phyloP scores from a whole-genome alignment of 2,888 invertebrate genomes.

The Taphrorychus bicolor region DNA sequence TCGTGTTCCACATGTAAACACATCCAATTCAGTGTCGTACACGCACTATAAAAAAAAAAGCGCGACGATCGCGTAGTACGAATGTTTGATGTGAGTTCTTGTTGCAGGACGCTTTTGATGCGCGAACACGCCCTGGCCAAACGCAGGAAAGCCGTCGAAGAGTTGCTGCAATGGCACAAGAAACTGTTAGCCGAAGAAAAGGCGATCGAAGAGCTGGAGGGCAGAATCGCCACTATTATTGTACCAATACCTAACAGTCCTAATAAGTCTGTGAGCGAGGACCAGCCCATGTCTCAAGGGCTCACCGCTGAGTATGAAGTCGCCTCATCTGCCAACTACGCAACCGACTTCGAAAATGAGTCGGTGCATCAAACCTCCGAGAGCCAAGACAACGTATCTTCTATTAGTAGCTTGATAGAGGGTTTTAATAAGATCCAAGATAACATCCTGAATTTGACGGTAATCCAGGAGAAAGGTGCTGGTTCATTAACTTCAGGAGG shows the following conservation, averaged over 20 bases:
- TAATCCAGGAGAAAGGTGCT: not conserved
- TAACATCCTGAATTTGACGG: conserved; percentile 46
- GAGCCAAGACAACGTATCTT: conserved; percentile 41
- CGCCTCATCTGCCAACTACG: conserved; percentile 41
- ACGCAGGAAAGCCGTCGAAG: conserved; percentile 62
- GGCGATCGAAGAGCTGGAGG: conserved; percentile 62
- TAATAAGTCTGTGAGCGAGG: conserved; percentile 52
- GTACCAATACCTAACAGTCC: conserved; percentile 45
- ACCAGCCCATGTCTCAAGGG: conserved; percentile 52
- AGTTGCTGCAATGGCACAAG: conserved; percentile 64
- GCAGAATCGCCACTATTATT: conserved; percentile 55
- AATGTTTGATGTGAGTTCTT: conserved; percentile 9
- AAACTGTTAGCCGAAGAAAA: conserved; percentile 64
- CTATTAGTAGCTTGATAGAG: conserved; percentile 50
- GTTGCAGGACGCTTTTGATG: conserved; percentile 58
- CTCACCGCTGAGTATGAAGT: conserved; percentile 36
- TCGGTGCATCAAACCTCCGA: not conserved
- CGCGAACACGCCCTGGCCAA: conserved; percentile 61
- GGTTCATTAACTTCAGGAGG: not conserved
- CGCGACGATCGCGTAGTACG: not conserved
- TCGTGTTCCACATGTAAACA: conserved; percentile 29
- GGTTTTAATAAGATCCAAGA: conserved; percentile 50
- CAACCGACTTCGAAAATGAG: conserved; percentile 44
- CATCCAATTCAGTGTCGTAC: conserved; percentile 4
- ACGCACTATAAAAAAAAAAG: no score